Percentiles rank a stretch among this genome's conserved stretches.
These are phyloP conservation scores for Eledone cirrhosa DNA, from an alignment of 2,888 invertebrate species.

Conservation along the genomic window DNA sequence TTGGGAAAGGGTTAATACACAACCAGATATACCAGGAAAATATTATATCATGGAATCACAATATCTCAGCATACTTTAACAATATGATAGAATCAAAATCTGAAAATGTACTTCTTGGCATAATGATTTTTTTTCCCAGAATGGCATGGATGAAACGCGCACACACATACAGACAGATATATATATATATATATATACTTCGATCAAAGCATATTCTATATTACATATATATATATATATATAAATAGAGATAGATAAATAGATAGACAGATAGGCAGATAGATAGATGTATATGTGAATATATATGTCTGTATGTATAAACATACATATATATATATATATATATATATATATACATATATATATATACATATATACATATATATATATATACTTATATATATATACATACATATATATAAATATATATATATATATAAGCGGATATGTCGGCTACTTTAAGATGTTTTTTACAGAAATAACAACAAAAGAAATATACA, in stretches of 20 bases:
- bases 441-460: background rate
- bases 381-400: background rate
- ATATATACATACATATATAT: background rate
- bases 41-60: too few species aligned
- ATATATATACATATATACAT: background rate
- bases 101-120: too few species aligned
- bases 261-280: background rate
- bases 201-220: background rate
- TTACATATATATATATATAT: background rate
- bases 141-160: too few species aligned
- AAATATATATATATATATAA: background rate
- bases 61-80: too few species aligned
- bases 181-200: background rate
- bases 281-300: background rate
- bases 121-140: too few species aligned
- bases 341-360: constrained; percentile 11
- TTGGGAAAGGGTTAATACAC: too few species aligned
- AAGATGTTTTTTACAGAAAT: too few species aligned
- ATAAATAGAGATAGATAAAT: background rate
- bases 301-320: background rate
- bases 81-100: too few species aligned
- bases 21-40: too few species aligned
- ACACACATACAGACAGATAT: background rate
- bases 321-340: background rate
- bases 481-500: too few species aligned